These are phyloP conservation scores for Apis laboriosa DNA, from an alignment of 1,140 invertebrate genomes.

Conservation along the genomic window DNA sequence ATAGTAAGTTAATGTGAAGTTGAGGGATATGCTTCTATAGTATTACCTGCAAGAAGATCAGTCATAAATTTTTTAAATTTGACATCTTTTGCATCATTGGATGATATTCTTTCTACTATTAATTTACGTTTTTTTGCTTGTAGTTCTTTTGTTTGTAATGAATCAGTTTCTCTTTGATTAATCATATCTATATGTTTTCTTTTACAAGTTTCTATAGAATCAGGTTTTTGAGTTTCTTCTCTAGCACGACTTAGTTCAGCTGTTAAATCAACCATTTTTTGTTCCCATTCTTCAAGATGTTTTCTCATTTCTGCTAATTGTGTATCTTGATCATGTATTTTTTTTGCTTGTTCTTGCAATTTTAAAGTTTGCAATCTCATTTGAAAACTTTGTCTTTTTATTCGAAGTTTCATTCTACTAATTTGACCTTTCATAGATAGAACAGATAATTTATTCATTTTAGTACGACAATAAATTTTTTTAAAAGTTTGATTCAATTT, in stretches of 20 bases:
- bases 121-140: constrained; percentile 78
- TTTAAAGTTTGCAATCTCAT: constrained; percentile 80
- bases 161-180: constrained; percentile 52
- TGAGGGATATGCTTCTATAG: constrained; percentile 46
- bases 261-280: constrained; percentile 81
- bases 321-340: constrained; percentile 80
- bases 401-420: constrained; percentile 72
- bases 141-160: constrained; percentile 71
- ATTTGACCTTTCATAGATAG: constrained; percentile 68
- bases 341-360: constrained; percentile 79
- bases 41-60: constrained; percentile 64
- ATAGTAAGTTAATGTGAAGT: constrained; percentile 47
- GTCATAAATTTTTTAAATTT: constrained; percentile 79
- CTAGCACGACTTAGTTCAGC: constrained; percentile 80
- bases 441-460: constrained; percentile 74
- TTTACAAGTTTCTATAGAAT: constrained; percentile 72
- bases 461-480: constrained; percentile 74
- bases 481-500: constrained; percentile 76
- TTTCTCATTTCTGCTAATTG: constrained; percentile 81
- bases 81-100: constrained; percentile 73
- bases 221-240: constrained; percentile 76
- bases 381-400: constrained; percentile 74
- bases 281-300: constrained; percentile 82
- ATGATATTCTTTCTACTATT: constrained; percentile 76
- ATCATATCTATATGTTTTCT: constrained; percentile 72